A percentile compares a stretch with the other conserved stretches of the same genome.
phyloP scores from a whole-genome alignment of 2,113 vertebrate genomes.

The Nothocercus nigrocapillus region DNA sequence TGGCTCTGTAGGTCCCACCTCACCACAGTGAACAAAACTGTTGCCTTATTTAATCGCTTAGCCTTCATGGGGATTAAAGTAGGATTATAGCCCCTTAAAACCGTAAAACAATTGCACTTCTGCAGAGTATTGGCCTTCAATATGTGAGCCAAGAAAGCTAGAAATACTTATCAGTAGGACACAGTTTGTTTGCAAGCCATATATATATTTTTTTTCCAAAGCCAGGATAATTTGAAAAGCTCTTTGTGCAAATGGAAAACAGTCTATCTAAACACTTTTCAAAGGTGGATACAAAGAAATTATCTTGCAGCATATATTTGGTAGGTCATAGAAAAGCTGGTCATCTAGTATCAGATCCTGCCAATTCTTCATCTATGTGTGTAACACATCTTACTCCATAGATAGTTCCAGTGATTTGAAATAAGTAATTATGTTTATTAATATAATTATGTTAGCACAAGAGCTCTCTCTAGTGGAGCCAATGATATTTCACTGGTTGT shows the following conservation, averaged over 20 bases:
- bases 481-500: conserved; percentile 54
- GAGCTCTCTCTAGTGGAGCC: conserved; percentile 75
- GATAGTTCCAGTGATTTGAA: conserved; percentile 48
- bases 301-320: not conserved
- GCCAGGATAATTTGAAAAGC: not conserved
- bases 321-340: not conserved
- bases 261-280: not conserved
- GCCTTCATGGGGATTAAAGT: conserved; percentile 24
- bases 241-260: not conserved
- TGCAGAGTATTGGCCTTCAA: not conserved
- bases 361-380: not conserved
- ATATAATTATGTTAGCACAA: conserved; percentile 74
- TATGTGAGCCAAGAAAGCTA: not conserved
- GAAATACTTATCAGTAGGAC: not conserved
- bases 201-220: not conserved
- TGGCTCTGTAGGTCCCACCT: not conserved
- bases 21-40: not conserved
- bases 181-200: not conserved
- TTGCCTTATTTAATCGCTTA: not conserved
- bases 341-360: not conserved
- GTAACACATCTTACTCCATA: not conserved
- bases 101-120: not conserved
- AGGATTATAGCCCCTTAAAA: not conserved
- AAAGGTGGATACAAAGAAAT: not conserved
- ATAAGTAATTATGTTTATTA: conserved; percentile 73